These are phyloP conservation scores for Paratrypauchen microcephalus DNA, from an alignment of 2,797 vertebrate genomes.

Conservation along the genomic window DNA sequence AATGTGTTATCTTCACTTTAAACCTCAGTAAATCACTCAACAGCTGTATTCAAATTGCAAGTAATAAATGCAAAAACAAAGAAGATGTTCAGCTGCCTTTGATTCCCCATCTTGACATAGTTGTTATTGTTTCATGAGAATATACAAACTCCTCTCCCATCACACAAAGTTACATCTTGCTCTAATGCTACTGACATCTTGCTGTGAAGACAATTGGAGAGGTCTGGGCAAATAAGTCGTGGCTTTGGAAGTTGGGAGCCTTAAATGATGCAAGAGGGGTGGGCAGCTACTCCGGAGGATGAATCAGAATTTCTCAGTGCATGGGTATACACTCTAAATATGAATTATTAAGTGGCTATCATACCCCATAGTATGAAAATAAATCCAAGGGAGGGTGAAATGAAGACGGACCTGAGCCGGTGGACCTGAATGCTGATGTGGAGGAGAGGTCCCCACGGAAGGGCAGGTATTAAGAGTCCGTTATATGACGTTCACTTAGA, in stretches of 20 bases:
- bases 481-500: slow-evolving; percentile 49
- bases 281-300: slow-evolving; percentile 79
- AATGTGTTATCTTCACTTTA: neutral
- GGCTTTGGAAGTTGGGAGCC: slow-evolving; percentile 61
- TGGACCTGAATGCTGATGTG: slow-evolving; percentile 78
- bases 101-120: slow-evolving; percentile 8
- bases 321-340: slow-evolving; percentile 82
- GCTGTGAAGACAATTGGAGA: slow-evolving; percentile 67
- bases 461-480: slow-evolving; percentile 58
- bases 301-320: slow-evolving; percentile 87
- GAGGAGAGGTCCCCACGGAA: slow-evolving; percentile 58
- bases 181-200: slow-evolving; percentile 66
- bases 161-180: slow-evolving; percentile 61
- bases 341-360: slow-evolving; percentile 85
- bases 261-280: slow-evolving; percentile 82
- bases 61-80: neutral
- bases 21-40: neutral
- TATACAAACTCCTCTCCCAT: slow-evolving; percentile 58
- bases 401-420: slow-evolving; percentile 63
- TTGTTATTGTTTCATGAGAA: slow-evolving; percentile 69
- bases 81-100: neutral
- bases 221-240: slow-evolving; percentile 62
- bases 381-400: slow-evolving; percentile 76
- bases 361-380: slow-evolving; percentile 84
- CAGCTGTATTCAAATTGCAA: neutral